Conservation (phyloP, 2,113 vertebrate genomes). For the Takifugu bimaculatus region DNA sequence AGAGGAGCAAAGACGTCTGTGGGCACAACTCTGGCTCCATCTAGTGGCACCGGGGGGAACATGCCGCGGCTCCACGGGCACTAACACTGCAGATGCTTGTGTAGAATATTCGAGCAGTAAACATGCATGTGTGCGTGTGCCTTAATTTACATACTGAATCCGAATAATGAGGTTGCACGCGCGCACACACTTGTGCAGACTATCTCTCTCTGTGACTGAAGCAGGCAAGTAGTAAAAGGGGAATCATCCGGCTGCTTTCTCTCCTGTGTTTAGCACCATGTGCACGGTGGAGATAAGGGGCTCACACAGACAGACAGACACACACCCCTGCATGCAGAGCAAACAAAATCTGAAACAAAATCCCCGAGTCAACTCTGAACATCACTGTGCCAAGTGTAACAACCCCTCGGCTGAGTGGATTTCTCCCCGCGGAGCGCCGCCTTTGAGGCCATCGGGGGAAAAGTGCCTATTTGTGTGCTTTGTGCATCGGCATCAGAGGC, state of each 20-base stretch:
- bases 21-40: slow-evolving; percentile 57
- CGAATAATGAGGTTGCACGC: slow-evolving; percentile 24
- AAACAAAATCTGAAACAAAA: slow-evolving; percentile 63
- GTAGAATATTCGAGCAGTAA: background rate
- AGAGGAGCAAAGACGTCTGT: background rate
- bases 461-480: slow-evolving; percentile 9
- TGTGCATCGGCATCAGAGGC: background rate
- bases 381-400: slow-evolving; percentile 52
- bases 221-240: slow-evolving; percentile 45
- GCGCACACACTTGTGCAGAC: slow-evolving; percentile 26
- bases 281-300: slow-evolving; percentile 67
- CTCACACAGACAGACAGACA: slow-evolving; percentile 42
- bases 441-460: slow-evolving; percentile 25
- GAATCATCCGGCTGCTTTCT: slow-evolving; percentile 49
- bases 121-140: background rate
- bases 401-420: slow-evolving; percentile 45
- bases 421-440: slow-evolving; percentile 39
- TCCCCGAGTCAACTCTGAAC: slow-evolving; percentile 51
- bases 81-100: slow-evolving; percentile 4
- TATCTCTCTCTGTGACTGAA: slow-evolving; percentile 23
- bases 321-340: slow-evolving; percentile 34
- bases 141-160: background rate
- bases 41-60: slow-evolving; percentile 40
- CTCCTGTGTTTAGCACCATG: slow-evolving; percentile 64
- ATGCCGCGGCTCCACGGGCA: background rate